phyloP scores from a whole-genome alignment of 2,797 vertebrate genomes.

The Sylvia borin region DNA sequence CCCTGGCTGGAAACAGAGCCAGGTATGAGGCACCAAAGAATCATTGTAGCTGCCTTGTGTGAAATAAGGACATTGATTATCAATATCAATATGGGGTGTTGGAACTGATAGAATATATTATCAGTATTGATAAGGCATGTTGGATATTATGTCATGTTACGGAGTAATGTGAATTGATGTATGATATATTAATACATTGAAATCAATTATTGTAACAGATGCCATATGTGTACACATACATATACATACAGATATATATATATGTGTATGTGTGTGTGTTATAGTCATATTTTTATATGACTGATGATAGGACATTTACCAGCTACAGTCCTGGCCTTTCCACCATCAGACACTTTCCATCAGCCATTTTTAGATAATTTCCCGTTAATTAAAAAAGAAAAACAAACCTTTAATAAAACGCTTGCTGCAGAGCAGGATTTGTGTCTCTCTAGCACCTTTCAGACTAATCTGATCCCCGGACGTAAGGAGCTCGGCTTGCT shows the following conservation, averaged over 20 bases:
- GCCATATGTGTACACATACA: not conserved
- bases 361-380: not conserved
- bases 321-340: not conserved
- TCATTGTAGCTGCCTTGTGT: not conserved
- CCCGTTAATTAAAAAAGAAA: not conserved
- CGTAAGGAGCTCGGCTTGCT: conserved; percentile 46
- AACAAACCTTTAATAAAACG: not conserved
- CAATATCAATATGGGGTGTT: not conserved
- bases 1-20: not conserved
- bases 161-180: not conserved
- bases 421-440: conserved; percentile 38
- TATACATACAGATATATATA: fast-evolving
- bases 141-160: not conserved
- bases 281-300: not conserved
- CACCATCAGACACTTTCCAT: not conserved
- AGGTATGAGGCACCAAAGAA: not conserved
- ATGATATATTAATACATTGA: not conserved
- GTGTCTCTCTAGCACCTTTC: conserved; percentile 55
- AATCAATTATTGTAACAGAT: not conserved
- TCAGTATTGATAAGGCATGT: not conserved
- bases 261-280: not conserved
- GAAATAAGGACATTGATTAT: not conserved
- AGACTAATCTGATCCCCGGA: conserved; percentile 58
- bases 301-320: not conserved
- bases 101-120: not conserved